Evolutionary conservation across 2,888 invertebrate species (phyloP).

Genomic region (Zootermopsis nevadensis): DNA sequence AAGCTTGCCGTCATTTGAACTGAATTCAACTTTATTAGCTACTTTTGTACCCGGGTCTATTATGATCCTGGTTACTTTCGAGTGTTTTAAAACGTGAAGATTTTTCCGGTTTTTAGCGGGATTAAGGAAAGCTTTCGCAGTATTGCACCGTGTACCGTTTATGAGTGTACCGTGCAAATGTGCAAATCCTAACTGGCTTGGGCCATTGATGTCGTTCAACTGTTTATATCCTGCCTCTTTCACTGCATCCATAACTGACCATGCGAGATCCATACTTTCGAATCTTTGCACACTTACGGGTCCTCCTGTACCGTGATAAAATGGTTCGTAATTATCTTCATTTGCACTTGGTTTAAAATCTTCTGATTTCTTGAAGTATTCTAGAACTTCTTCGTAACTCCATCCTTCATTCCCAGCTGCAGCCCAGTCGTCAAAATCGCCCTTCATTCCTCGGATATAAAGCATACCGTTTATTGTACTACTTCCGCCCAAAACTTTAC

Average conservation of each 20-base stretch:
- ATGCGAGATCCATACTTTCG: constrained; percentile 64
- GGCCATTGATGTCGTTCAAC: constrained; percentile 62
- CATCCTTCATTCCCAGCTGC: constrained; percentile 71
- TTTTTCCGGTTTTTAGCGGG: constrained; percentile 52
- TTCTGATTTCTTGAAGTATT: constrained; percentile 63
- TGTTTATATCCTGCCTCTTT: constrained; percentile 64
- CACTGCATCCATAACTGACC: constrained; percentile 63
- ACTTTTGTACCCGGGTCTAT: constrained; percentile 47
- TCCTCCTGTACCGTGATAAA: constrained; percentile 63
- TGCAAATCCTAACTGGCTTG: constrained; percentile 65
- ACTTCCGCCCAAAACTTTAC: constrained; percentile 74
- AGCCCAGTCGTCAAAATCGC: constrained; percentile 75
- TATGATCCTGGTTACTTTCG: constrained; percentile 51
- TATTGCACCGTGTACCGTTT: constrained; percentile 64
- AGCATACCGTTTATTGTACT: constrained; percentile 75
- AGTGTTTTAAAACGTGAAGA: constrained; percentile 52
- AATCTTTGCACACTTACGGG: constrained; percentile 64
- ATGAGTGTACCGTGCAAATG: constrained; percentile 66
- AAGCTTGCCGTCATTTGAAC: background rate
- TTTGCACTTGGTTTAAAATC: constrained; percentile 62
- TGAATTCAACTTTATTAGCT: constrained; percentile 48
- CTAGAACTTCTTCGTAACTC: constrained; percentile 66
- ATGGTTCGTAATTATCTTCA: constrained; percentile 65
- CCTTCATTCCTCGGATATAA: constrained; percentile 72
- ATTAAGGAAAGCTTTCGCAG: constrained; percentile 72